Evolutionary conservation across 1,140 invertebrate genomes (phyloP).

Genomic region (Kradibia gibbosae): DNA sequence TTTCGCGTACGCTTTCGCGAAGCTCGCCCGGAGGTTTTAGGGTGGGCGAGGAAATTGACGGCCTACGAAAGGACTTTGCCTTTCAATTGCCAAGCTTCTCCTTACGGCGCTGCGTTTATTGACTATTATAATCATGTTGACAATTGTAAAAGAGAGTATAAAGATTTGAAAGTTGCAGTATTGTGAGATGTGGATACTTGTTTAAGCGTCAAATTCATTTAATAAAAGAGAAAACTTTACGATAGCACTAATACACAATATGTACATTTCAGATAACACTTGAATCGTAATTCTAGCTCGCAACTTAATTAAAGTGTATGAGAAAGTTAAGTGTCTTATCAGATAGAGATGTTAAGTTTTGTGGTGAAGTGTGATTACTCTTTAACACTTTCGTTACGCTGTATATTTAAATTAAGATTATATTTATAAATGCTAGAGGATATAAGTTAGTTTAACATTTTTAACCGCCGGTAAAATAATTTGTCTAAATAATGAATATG

Average conservation of each 20-base stretch:
- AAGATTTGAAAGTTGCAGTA: not conserved
- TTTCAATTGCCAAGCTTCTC: not conserved
- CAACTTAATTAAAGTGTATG: not conserved
- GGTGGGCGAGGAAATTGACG: not conserved
- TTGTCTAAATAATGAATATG: not conserved
- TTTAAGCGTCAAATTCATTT: not conserved
- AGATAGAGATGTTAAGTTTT: not conserved
- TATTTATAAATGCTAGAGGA: not conserved
- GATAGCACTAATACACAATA: not conserved
- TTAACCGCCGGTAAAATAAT: not conserved
- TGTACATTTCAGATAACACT: not conserved
- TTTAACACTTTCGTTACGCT: not conserved
- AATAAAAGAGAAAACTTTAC: not conserved
- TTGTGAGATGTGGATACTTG: not conserved
- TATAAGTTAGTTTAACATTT: not conserved
- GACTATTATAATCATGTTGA: not conserved
- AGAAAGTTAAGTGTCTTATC: conserved; percentile 10
- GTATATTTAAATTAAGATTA: not conserved
- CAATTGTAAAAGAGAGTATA: not conserved
- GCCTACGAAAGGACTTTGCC: not conserved
- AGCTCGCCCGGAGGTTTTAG: not conserved
- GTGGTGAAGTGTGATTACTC: not conserved
- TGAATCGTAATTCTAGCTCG: not conserved
- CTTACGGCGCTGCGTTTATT: not conserved
- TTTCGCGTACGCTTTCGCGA: too few relatives aligned